These are phyloP conservation scores for Drosophila crucigera DNA, from an alignment of 2,888 invertebrate genomes.

Conservation along the genomic window DNA sequence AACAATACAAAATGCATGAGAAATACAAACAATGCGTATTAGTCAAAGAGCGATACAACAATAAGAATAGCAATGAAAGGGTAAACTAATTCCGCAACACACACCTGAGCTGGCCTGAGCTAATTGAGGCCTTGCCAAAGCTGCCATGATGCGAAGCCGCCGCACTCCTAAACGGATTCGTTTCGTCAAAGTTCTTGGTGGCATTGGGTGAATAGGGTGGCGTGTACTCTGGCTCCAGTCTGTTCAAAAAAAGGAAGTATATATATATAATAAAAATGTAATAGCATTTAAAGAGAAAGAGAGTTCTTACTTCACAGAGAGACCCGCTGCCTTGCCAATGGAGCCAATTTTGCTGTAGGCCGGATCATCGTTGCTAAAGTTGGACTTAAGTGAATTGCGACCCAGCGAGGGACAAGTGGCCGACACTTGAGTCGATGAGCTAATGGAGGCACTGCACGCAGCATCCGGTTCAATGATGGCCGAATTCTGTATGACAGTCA, in stretches of 20 bases:
- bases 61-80: slow-evolving; percentile 21
- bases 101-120: slow-evolving; percentile 85
- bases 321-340: slow-evolving; percentile 86
- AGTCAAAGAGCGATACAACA: slow-evolving; percentile 56
- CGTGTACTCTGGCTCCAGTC: slow-evolving; percentile 82
- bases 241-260: slow-evolving; percentile 24
- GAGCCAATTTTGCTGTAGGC: slow-evolving; percentile 85
- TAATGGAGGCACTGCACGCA: slow-evolving; percentile 80
- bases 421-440: slow-evolving; percentile 80
- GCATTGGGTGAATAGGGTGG: slow-evolving; percentile 80
- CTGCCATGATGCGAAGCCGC: slow-evolving; percentile 84
- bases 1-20: slow-evolving; percentile 55
- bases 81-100: slow-evolving; percentile 26
- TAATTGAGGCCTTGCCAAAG: slow-evolving; percentile 85
- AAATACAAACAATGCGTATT: slow-evolving; percentile 67
- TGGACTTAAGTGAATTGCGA: slow-evolving; percentile 85
- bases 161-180: slow-evolving; percentile 83
- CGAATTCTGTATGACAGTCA: slow-evolving; percentile 84
- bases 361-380: slow-evolving; percentile 85
- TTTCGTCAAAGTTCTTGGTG: slow-evolving; percentile 85
- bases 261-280: slow-evolving; percentile 9
- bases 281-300: neutral
- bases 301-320: slow-evolving; percentile 83
- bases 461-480: slow-evolving; percentile 76
- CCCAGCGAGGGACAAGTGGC: slow-evolving; percentile 82